Percentiles rank a stretch among this genome's conserved stretches.
These are phyloP conservation scores for Sphaeridia pumilis DNA, from an alignment of 2,888 invertebrate genomes.

Conservation along the genomic window DNA sequence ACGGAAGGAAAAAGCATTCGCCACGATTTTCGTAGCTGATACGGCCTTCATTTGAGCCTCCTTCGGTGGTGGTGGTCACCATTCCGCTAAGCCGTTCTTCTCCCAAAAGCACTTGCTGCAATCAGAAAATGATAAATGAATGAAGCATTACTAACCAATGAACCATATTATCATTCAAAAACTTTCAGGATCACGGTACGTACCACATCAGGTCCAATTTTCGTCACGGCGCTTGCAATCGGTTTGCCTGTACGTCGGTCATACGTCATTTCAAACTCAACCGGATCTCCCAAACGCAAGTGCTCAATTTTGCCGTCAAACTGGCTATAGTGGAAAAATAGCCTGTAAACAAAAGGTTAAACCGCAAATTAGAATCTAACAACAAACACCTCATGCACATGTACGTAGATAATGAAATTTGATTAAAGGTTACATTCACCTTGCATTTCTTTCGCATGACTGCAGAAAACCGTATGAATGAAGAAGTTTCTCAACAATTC, in stretches of 20 bases:
- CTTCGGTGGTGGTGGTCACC: slow-evolving; percentile 84
- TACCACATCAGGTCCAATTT: slow-evolving; percentile 79
- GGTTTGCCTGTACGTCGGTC: slow-evolving; percentile 95
- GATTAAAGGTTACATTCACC: too few relatives aligned
- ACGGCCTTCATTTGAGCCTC: slow-evolving; percentile 71
- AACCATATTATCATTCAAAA: too few relatives aligned
- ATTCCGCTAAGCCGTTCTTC: slow-evolving; percentile 90
- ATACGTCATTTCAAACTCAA: slow-evolving; percentile 97
- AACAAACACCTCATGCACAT: not conserved
- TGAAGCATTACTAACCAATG: too few relatives aligned
- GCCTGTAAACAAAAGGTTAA: slow-evolving; percentile 43
- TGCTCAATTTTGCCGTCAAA: slow-evolving; percentile 94
- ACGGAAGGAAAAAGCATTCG: slow-evolving; percentile 95
- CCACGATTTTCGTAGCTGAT: slow-evolving; percentile 96
- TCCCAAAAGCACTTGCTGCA: slow-evolving; percentile 50
- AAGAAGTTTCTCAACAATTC: slow-evolving; percentile 92
- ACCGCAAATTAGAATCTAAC: not conserved
- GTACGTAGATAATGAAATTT: too few relatives aligned
- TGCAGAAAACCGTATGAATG: slow-evolving; percentile 98
- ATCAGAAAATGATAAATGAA: too few relatives aligned
- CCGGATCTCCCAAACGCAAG: slow-evolving; percentile 92
- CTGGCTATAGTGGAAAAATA: slow-evolving; percentile 96
- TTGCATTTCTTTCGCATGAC: slow-evolving; percentile 90
- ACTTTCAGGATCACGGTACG: too few relatives aligned
- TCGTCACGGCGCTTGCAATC: slow-evolving; percentile 87